Evolutionary conservation across 2,888 invertebrate species (phyloP).

Genomic region (Troides aeacus): DNA sequence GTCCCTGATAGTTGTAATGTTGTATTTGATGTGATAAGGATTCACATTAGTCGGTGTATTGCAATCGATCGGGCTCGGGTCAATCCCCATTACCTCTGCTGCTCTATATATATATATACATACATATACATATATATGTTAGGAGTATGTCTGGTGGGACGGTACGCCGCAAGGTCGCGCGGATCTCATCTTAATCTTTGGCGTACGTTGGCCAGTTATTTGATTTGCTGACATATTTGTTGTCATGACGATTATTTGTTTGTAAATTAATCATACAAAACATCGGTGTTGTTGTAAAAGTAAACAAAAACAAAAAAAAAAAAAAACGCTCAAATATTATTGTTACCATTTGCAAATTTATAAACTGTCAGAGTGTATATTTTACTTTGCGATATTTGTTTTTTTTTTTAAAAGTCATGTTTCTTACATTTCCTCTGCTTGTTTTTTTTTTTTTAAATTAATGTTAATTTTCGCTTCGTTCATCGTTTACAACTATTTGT

Average conservation of each 20-base stretch:
- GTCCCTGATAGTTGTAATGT: conserved; percentile 69
- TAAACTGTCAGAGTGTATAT: background rate
- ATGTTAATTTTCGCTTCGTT: conserved; percentile 42
- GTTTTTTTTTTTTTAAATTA: background rate
- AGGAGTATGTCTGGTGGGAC: conserved; percentile 27
- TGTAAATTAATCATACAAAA: background rate
- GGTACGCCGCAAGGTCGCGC: conserved; percentile 27
- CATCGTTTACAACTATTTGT: conserved; percentile 39
- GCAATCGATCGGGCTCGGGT: conserved; percentile 59
- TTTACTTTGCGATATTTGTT: background rate
- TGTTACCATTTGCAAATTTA: conserved; percentile 13
- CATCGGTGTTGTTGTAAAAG: conserved; percentile 1
- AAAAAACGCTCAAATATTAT: conserved; percentile 19
- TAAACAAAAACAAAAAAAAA: background rate
- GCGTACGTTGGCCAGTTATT: conserved; percentile 25
- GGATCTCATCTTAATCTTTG: conserved; percentile 29
- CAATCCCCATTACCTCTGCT: conserved; percentile 58
- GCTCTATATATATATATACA: conserved; percentile 38
- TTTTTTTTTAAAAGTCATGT: background rate
- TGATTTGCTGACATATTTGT: conserved; percentile 13
- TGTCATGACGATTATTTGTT: conserved; percentile 20
- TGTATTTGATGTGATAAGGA: conserved; percentile 70
- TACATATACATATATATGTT: background rate
- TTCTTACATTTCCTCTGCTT: background rate
- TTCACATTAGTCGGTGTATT: conserved; percentile 70